Conservation (phyloP, 2,888 invertebrate species). For the Neoitamus cyanurus region DNA sequence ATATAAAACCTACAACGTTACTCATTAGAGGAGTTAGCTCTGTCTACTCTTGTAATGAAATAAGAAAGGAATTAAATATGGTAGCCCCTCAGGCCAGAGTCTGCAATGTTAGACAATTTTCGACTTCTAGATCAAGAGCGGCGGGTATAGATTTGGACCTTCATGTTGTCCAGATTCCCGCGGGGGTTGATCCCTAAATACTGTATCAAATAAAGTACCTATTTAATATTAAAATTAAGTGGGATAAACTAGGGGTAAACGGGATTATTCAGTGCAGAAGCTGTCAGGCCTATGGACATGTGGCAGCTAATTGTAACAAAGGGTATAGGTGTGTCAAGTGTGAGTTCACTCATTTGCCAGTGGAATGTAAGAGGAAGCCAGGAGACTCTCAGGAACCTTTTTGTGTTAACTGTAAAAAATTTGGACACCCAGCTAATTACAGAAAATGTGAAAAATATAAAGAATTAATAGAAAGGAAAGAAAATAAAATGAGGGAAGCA, state of each 20-base stretch:
- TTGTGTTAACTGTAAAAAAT: background rate
- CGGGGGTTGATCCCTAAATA: no score
- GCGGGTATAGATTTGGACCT: no score
- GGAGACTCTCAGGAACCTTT: background rate
- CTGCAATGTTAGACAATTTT: no score
- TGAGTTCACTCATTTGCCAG: background rate
- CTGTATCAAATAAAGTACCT: no score
- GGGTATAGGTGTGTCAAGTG: background rate
- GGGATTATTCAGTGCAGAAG: background rate
- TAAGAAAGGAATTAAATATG: no score
- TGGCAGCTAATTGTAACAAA: background rate
- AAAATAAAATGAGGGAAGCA: background rate
- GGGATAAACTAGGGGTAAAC: background rate
- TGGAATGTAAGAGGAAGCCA: background rate
- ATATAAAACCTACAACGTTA: no score
- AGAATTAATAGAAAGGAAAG: background rate
- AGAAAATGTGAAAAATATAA: background rate
- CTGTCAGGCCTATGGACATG: background rate
- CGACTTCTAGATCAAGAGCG: no score
- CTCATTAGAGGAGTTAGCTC: no score
- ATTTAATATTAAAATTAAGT: background rate
- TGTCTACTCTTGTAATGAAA: no score
- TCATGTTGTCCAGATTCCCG: no score
- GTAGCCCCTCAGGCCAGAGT: no score
- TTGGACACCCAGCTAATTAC: background rate